A percentile compares a stretch with the other conserved stretches of the same genome.
Conservation (phyloP, 2,113 vertebrate genomes). For the Colistium nudipinnis region DNA sequence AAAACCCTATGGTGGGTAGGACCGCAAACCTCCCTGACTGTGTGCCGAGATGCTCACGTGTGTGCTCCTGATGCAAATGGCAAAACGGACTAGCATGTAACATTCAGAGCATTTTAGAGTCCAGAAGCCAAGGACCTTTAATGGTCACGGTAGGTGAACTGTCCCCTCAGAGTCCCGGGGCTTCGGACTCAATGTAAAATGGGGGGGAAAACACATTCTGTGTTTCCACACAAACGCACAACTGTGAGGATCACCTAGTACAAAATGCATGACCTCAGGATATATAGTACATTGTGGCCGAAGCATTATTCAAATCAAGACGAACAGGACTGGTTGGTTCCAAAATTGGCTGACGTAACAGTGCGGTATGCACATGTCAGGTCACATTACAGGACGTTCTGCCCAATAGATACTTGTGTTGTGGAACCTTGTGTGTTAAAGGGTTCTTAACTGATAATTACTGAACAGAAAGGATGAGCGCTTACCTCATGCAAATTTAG, state of each 20-base stretch:
- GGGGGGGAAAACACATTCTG: neutral
- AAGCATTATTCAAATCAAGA: neutral
- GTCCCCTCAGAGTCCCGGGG: neutral
- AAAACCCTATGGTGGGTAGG: neutral
- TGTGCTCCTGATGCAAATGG: constrained; percentile 5
- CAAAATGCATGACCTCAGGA: no score
- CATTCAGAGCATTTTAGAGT: neutral
- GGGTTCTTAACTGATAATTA: constrained; percentile 4
- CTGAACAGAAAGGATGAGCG: constrained; percentile 1
- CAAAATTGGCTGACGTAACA: neutral
- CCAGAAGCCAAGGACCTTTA: neutral
- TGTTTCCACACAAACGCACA: neutral
- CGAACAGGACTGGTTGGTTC: neutral
- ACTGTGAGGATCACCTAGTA: constrained; percentile 1
- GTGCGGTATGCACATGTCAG: neutral
- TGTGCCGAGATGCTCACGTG: neutral
- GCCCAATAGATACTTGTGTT: neutral
- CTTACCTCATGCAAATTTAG: constrained; percentile 98
- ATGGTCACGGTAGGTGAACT: neutral
- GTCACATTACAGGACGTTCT: neutral
- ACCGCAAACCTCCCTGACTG: neutral
- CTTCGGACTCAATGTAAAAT: neutral
- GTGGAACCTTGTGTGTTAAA: neutral
- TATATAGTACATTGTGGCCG: neutral
- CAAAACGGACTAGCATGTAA: neutral